Percentiles rank a stretch among this genome's conserved stretches.
Conservation (phyloP, 2,888 invertebrate genomes). For the Anthoptus insignis region DNA sequence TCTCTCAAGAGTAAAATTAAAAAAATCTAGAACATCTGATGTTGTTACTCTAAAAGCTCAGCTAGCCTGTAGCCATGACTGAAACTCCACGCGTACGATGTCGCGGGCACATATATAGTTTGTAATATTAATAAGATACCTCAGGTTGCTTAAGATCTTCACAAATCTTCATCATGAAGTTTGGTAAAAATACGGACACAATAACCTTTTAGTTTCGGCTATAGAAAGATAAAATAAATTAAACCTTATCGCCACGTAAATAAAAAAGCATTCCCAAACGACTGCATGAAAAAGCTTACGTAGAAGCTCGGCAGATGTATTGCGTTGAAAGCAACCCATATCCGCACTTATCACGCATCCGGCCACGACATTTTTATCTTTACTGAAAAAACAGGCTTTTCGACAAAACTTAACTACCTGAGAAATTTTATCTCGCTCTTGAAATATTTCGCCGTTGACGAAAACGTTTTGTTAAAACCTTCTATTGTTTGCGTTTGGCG, state of each 20-base stretch:
- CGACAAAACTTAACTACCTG: conserved; percentile 18
- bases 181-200: background rate
- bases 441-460: conserved; percentile 7
- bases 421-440: conserved; percentile 14
- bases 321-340: conserved; percentile 39
- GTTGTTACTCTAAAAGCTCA: too few relatives aligned
- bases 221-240: background rate
- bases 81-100: too few relatives aligned
- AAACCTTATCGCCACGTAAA: background rate
- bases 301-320: conserved; percentile 24
- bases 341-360: conserved; percentile 34
- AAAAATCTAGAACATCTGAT: too few relatives aligned
- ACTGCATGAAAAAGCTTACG: conserved; percentile 3
- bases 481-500: background rate
- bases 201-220: too few relatives aligned
- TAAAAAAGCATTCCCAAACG: conserved; percentile 2
- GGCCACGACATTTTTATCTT: conserved; percentile 20
- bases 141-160: too few relatives aligned
- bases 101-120: too few relatives aligned
- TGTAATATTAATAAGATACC: too few relatives aligned
- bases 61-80: too few relatives aligned
- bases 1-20: too few relatives aligned
- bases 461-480: conserved; percentile 2
- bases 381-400: conserved; percentile 20
- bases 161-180: too few relatives aligned